Evolutionary conservation across 2,797 vertebrate genomes (phyloP), one percentile per base, ranked within the genome.

Genomic region (Silurus lanzhouensis): DNA sequence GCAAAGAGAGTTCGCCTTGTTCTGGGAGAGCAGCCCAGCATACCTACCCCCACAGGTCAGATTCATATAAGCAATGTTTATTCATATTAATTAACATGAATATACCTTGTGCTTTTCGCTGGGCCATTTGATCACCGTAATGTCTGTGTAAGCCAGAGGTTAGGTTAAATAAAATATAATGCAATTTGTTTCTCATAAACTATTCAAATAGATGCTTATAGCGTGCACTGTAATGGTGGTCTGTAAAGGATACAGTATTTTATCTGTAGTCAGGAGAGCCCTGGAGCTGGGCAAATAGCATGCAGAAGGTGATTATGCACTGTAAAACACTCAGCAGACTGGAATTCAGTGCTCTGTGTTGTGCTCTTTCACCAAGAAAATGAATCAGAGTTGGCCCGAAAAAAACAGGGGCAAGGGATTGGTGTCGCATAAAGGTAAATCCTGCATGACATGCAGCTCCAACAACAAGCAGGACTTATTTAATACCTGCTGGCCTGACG

Each of bases 1-100:
- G 95, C 96, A 67, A 96, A 96, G 92, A 95, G 96, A 92, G 94
- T 96, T 71, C 95, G 95, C 5, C 93, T 96, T 85, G 95, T 96
- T 83, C 91, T 96, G 82, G 96, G 96, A 81, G 95, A 96, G 89
- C 85, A 94, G 0, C 92, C 94, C 31, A 94, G 83, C 89, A 71
- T 92, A 17, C 91, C 94, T 67, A 85, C 92, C 88, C 90, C 91
- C 88, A 89, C 92, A 92, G 92, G 93, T 94, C 90, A 89, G 93
- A 88, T 90, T 83, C 90, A 82, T 72, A 46, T 46, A 9, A 64
- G 46, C 55, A 75, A 61, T 57, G 7, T 76, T 68, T 63, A 52
- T 70, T 46, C 64, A 52, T 71, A 22, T 38, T 79, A 66, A 31
- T 67, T 82, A 76, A n/a, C 48, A 58, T 48, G 31, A 82, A 57